Base-by-base conservation (phyloP, 2,113 vertebrate genomes). In the Corapipo altera region DNA sequence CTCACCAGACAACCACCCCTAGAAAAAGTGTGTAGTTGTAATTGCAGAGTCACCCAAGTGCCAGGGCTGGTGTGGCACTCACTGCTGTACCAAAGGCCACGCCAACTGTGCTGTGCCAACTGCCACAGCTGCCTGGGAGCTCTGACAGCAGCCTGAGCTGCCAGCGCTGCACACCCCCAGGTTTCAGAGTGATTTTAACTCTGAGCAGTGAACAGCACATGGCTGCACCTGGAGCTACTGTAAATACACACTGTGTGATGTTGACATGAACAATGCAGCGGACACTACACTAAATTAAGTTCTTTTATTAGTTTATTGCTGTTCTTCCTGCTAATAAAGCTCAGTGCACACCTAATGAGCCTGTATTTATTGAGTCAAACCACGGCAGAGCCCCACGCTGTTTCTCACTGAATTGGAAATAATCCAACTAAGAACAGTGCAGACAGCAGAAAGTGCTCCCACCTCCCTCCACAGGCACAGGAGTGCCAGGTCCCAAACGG, bases 401-500 rank as follows among this genome's bases (percentile, higher is more conserved):
- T 10, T 55, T 52, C 57, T 81, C 55, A 55, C 33, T 69, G 41
- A 71, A 48, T 0, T 86, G 79, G 72, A 92, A 80, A 88, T 57
- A 58, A 88, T 35, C 35, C 67, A 93, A 4, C 35, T 19, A 48
- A 77, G 51, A 88, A 26, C 23, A 85, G 33, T 3, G 19, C 30
- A 71, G 62, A 21, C 41, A 78, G 44, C 13, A 95, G 49, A 65
- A 91, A 58, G 39, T 1, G 17, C 16, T 82, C 70, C 44, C 49
- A 88, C 15, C 28, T 61, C 62, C 3, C 0, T 52, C 26, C 51
- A 52, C 67, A 44, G 37, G 24, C 19, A 58, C 66, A 62, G 37
- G n/a, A 0, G 0, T 12, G 30, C 35, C 41, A 73, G n/a, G 43
- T 44, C 66, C 61, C 64, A 85, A 27, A 22, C 22, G 0, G 5